Percentiles rank a stretch among this genome's conserved stretches.
phyloP scores from a whole-genome alignment of 2,888 invertebrate species.

The Phorcus lineatus region DNA sequence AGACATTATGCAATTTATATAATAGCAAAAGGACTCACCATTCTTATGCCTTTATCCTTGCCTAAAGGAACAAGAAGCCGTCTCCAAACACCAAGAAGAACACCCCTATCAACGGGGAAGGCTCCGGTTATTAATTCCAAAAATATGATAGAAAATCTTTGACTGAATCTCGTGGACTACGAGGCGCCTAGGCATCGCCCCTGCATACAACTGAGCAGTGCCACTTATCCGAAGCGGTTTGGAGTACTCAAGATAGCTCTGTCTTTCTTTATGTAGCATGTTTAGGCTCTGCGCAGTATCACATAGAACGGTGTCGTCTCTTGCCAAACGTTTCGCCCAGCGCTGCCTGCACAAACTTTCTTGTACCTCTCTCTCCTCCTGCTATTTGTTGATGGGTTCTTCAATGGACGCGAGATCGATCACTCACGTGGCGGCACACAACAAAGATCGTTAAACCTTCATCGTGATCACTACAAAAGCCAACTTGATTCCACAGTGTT shows the following conservation, averaged over 20 bases:
- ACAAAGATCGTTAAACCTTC: slow-evolving; percentile 15
- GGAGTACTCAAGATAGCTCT: slow-evolving; percentile 1
- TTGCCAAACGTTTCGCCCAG: background rate
- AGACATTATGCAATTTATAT: too few species aligned
- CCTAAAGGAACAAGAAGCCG: background rate
- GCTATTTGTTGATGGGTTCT: slow-evolving; percentile 4
- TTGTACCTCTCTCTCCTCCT: background rate
- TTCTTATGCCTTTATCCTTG: too few species aligned
- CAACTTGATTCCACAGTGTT: slow-evolving; percentile 7
- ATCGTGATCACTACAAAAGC: slow-evolving; percentile 13
- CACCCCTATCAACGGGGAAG: background rate
- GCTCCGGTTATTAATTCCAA: slow-evolving; percentile 7
- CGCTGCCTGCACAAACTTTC: slow-evolving; percentile 10
- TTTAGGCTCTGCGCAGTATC: slow-evolving; percentile 7
- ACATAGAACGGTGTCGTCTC: background rate
- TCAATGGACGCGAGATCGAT: slow-evolving; percentile 13
- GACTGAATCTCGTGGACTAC: background rate
- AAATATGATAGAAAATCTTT: slow-evolving; percentile 13
- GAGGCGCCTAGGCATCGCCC: background rate
- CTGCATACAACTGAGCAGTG: background rate
- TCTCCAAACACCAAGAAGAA: background rate
- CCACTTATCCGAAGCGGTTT: background rate
- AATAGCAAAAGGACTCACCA: too few species aligned
- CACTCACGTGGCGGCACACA: slow-evolving; percentile 8
- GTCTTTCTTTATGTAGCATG: background rate